Conservation (phyloP, 2,888 invertebrate genomes). For the Leptodirus hochenwartii region DNA sequence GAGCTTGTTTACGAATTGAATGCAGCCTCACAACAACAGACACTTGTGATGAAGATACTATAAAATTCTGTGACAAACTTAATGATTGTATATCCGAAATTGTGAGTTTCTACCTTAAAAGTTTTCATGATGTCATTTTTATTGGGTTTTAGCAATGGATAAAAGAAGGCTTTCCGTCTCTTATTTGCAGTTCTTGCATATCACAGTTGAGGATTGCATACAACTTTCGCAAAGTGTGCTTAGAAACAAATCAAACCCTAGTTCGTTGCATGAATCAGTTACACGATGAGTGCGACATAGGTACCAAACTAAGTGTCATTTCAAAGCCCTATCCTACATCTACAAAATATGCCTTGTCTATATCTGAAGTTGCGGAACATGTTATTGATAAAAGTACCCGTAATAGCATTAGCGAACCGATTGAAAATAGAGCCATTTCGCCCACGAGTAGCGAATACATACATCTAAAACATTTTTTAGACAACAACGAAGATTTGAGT, state of each 20-base stretch:
- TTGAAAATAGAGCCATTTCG: no score
- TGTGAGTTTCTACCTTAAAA: slow-evolving; percentile 18
- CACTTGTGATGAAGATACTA: slow-evolving; percentile 20
- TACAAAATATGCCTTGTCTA: slow-evolving; percentile 20
- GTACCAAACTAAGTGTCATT: no score
- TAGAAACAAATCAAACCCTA: slow-evolving; percentile 22
- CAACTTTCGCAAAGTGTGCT: slow-evolving; percentile 21
- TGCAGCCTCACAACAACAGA: slow-evolving; percentile 22
- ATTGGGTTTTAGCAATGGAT: slow-evolving; percentile 19
- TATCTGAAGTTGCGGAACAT: slow-evolving; percentile 13
- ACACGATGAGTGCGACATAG: slow-evolving; percentile 15
- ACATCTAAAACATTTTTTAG: slow-evolving; percentile 24
- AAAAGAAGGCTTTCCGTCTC: slow-evolving; percentile 21
- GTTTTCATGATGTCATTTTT: slow-evolving; percentile 4
- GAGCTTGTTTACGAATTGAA: slow-evolving; percentile 23
- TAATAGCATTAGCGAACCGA: no score
- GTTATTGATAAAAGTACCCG: slow-evolving; percentile 18
- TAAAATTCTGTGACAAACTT: slow-evolving; percentile 23
- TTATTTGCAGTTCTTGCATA: slow-evolving; percentile 23
- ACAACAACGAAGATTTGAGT: slow-evolving; percentile 20
- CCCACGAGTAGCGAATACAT: no score
- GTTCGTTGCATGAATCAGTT: slow-evolving; percentile 18
- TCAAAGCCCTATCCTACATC: slow-evolving; percentile 15
- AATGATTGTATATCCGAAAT: slow-evolving; percentile 23
- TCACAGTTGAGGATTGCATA: slow-evolving; percentile 22